These are phyloP conservation scores for Actenoides lindsayi DNA, from an alignment of 2,113 vertebrate species.

Conservation along the genomic window DNA sequence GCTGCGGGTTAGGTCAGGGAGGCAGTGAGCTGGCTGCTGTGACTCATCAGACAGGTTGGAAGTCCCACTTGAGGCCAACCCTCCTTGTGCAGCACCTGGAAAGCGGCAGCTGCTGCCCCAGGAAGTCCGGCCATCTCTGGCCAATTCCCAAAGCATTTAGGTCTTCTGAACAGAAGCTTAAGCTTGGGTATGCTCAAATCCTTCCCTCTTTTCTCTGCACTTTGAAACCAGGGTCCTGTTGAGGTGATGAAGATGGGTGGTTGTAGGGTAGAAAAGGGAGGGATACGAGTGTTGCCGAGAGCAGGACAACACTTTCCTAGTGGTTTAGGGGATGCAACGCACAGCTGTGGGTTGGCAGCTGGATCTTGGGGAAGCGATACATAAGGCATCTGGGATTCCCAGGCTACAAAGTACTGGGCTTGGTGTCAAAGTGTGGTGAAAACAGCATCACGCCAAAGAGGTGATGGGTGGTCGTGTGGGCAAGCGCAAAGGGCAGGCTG, in stretches of 20 bases:
- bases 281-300: not conserved
- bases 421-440: not conserved
- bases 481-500: rapidly evolving
- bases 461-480: not conserved
- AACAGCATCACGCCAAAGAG: not conserved
- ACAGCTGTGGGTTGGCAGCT: not conserved
- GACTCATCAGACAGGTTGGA: not conserved
- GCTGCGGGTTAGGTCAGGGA: not conserved
- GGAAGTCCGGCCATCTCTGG: not conserved
- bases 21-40: not conserved
- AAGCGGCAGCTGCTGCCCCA: not conserved
- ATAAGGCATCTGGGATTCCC: not conserved
- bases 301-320: not conserved
- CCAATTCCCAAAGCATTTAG: not conserved
- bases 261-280: not conserved
- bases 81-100: too few species aligned
- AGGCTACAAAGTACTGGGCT: too few species aligned
- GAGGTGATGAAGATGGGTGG: not conserved
- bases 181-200: not conserved
- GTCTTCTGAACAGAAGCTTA: not conserved
- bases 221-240: rapidly evolving
- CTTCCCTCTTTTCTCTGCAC: not conserved
- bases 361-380: not conserved
- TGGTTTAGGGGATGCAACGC: not conserved
- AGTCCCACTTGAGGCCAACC: not conserved